phyloP scores from a whole-genome alignment of 2,888 invertebrate species.

The Monopis laevigella region DNA sequence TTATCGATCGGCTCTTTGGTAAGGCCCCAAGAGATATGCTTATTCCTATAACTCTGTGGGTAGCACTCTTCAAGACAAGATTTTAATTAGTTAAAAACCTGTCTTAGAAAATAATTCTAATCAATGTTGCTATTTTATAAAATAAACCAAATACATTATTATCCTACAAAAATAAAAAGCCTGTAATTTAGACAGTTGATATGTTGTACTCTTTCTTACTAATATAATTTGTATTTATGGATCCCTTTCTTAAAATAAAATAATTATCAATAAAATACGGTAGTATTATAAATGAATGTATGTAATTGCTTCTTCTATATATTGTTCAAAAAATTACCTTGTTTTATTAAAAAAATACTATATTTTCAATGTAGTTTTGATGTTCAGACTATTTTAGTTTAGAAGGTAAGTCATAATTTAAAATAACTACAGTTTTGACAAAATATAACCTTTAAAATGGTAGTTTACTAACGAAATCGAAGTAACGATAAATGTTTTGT shows the following conservation, averaged over 20 bases:
- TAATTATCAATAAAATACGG: no score
- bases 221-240: no score
- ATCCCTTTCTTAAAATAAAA: no score
- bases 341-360: slow-evolving; percentile 1
- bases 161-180: background rate
- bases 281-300: no score
- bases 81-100: background rate
- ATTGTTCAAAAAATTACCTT: background rate
- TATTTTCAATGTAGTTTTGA: slow-evolving; percentile 6
- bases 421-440: background rate
- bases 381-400: slow-evolving; percentile 2
- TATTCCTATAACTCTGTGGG: background rate
- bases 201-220: background rate
- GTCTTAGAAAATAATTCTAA: background rate
- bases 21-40: background rate
- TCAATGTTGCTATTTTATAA: background rate
- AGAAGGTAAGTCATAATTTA: no score
- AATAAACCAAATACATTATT: slow-evolving; percentile 1
- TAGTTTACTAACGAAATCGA: background rate
- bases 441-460: slow-evolving; percentile 7
- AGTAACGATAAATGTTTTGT: slow-evolving; percentile 37
- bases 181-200: background rate
- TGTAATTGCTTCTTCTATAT: slow-evolving; percentile 1
- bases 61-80: no score
- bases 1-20: no score